Percentiles rank a stretch among this genome's conserved stretches.
phyloP scores from a whole-genome alignment of 2,113 vertebrate genomes.

The Mastomys coucha region DNA sequence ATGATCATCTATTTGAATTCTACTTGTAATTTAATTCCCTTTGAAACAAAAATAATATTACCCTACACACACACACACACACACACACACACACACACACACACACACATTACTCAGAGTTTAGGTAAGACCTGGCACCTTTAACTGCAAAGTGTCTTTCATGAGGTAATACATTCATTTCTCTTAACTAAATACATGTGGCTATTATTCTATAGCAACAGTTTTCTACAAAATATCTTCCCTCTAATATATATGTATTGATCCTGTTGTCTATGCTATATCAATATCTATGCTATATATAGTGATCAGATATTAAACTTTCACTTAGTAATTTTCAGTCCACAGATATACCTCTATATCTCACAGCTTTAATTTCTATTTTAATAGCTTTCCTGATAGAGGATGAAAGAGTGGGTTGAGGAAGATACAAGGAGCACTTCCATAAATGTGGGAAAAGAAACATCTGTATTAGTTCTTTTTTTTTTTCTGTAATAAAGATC shows the following conservation, averaged over 20 bases:
- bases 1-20: not conserved
- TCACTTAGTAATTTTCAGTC: constrained; percentile 9
- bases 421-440: not conserved
- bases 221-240: not conserved
- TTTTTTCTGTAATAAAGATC: not conserved
- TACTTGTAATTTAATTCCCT: not conserved
- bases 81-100: not conserved
- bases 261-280: not conserved
- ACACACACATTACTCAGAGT: not conserved
- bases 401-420: not conserved
- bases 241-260: not conserved
- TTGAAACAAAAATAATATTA: not conserved
- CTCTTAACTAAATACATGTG: not conserved
- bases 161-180: not conserved
- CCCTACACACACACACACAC: too few species aligned
- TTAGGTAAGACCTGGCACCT: not conserved
- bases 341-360: constrained; percentile 24
- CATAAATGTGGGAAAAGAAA: not conserved
- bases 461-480: not conserved
- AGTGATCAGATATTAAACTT: not conserved
- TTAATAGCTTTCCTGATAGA: constrained; percentile 1
- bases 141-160: not conserved
- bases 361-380: constrained; percentile 35
- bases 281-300: not conserved
- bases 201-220: not conserved